Evolutionary conservation across 35 echinoderm and acorn worm genomes (phyloP).

Genomic region (Eucidaris tribuloides): DNA sequence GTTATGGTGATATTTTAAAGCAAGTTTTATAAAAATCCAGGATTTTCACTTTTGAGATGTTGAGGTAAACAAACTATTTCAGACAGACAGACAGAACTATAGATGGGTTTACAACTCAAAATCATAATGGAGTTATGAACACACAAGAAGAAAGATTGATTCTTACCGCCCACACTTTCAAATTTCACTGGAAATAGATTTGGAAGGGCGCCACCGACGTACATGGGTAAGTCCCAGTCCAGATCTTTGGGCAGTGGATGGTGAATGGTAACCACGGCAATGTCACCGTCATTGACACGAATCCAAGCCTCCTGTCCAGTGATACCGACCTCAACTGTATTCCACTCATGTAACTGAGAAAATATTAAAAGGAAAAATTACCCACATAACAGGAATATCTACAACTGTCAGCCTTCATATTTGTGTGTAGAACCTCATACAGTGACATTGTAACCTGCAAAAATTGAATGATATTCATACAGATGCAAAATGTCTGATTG

Average conservation of each 20-base stretch:
- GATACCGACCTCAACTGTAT: slow-evolving; percentile 60
- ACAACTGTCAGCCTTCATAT: no score
- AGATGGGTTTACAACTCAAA: neutral
- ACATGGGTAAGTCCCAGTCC: slow-evolving; percentile 80
- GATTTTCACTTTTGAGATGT: neutral
- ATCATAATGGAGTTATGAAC: neutral
- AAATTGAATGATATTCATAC: no score
- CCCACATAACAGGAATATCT: no score
- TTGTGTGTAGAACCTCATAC: no score
- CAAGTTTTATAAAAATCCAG: neutral
- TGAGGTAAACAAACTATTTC: neutral
- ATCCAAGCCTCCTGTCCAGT: slow-evolving; percentile 37
- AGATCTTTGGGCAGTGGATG: slow-evolving; percentile 12
- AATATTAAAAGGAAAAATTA: no score
- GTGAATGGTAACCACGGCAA: slow-evolving; percentile 26
- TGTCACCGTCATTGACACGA: slow-evolving; percentile 67
- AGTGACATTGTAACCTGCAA: no score
- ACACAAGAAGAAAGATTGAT: neutral
- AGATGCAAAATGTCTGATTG: no score
- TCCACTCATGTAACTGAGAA: slow-evolving; percentile 77
- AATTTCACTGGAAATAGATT: slow-evolving; percentile 45
- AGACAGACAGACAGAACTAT: neutral
- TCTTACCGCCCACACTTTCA: slow-evolving; percentile 12
- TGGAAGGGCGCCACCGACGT: slow-evolving; percentile 76
- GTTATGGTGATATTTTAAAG: neutral